A percentile compares a stretch with the other conserved stretches of the same genome.
Conservation (phyloP, 2,797 vertebrate genomes). For the Tapera naevia region DNA sequence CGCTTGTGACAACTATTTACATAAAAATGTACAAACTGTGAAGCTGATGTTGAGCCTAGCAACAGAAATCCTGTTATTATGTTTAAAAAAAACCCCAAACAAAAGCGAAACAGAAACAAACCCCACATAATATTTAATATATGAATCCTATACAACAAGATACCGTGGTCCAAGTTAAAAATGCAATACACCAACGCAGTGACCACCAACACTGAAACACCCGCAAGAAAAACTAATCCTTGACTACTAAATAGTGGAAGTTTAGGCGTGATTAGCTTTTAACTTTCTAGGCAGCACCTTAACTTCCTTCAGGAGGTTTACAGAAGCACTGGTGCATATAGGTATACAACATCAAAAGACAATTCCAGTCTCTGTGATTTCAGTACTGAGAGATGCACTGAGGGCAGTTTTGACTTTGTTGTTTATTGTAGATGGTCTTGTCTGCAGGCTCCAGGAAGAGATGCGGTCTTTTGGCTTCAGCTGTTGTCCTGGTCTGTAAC, state of each 20-base stretch:
- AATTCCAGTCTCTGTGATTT: background rate
- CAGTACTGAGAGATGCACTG: background rate
- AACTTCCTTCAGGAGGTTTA: background rate
- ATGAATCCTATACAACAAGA: slow-evolving; percentile 52
- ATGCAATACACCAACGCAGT: background rate
- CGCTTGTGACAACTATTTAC: slow-evolving; percentile 88
- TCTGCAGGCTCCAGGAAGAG: background rate
- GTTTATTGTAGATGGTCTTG: background rate
- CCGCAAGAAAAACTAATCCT: slow-evolving; percentile 28
- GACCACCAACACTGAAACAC: slow-evolving; percentile 36
- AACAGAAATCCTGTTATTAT: slow-evolving; percentile 53
- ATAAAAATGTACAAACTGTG: slow-evolving; percentile 84
- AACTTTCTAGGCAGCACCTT: background rate
- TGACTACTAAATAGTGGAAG: slow-evolving; percentile 52
- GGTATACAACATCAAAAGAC: background rate
- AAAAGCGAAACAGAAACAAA: slow-evolving; percentile 9
- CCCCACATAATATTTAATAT: slow-evolving; percentile 53
- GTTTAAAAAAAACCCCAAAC: background rate
- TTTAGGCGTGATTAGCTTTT: background rate
- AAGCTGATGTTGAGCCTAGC: slow-evolving; percentile 62
- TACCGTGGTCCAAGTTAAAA: slow-evolving; percentile 17
- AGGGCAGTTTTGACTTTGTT: background rate
- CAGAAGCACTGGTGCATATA: background rate
- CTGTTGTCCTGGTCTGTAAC: background rate
- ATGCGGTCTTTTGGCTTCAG: background rate